Conservation (phyloP, 37 sponge, comb jelly and placozoan species). For the Spongia lamella region DNA sequence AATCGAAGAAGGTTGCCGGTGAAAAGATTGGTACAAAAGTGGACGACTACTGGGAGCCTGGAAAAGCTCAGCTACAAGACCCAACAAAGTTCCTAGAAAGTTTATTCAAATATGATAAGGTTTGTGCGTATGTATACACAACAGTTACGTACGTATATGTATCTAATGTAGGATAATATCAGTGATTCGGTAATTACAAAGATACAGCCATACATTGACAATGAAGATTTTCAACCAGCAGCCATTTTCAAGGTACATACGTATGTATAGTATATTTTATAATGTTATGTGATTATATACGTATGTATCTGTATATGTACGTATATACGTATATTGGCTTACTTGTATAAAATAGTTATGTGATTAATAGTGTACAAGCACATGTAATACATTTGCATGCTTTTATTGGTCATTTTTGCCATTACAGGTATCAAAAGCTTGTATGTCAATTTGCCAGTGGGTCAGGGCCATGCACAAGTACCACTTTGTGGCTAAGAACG, state of each 20-base stretch:
- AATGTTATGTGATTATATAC: too few relatives aligned
- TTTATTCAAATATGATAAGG: constrained; percentile 90
- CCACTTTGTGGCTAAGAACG: constrained; percentile 89
- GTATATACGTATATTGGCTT: too few relatives aligned
- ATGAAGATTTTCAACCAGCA: constrained; percentile 84
- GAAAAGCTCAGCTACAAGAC: constrained; percentile 84
- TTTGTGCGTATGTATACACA: too few relatives aligned
- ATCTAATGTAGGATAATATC: constrained; percentile 63
- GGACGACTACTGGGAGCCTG: constrained; percentile 98
- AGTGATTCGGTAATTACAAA: constrained; percentile 80
- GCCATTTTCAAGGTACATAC: constrained; percentile 71
- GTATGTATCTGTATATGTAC: too few relatives aligned
- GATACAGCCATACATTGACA: constrained; percentile 97
- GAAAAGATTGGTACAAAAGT: constrained; percentile 88
- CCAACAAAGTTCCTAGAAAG: constrained; percentile 93
- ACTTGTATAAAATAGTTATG: too few relatives aligned
- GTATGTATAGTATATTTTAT: too few relatives aligned
- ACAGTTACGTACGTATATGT: too few relatives aligned
- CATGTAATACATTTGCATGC: too few relatives aligned
- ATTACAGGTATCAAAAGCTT: constrained; percentile 80
- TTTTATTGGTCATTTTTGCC: too few relatives aligned
- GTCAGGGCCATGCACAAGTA: constrained; percentile 98
- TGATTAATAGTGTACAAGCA: too few relatives aligned
- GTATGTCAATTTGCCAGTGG: constrained; percentile 98
- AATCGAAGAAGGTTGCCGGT: constrained; percentile 86